Base-by-base conservation (phyloP, 1,140 invertebrate species). In the Platyscapa corneri region DNA sequence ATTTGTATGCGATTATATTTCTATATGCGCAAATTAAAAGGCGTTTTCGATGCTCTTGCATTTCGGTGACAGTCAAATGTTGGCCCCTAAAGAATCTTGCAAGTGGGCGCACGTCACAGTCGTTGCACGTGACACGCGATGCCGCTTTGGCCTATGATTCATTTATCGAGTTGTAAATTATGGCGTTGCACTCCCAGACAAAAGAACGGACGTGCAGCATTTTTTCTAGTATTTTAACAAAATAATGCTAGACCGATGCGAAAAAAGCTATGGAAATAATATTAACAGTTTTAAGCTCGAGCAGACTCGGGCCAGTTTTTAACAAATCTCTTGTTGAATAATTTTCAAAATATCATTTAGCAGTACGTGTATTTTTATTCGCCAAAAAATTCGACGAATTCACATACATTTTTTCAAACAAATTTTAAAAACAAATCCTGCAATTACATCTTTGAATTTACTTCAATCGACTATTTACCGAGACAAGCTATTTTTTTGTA, bases 31-130 rank as follows among this genome's bases (percentile, higher is more conserved):
- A 46, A 80, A 65, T 60, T 65, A 80, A 67, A 39, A 80, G 37
- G 56, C 37, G 2, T 67, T 80, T 80, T 65, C 3, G 8, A 27
- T 37, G 34, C 56, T 39, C 23, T 79, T 39, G 56, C 23, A 64
- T 79, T 34, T 39, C 23, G 32, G 14, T 32, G 14, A 14, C 34
- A 80, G 37, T 60, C 20, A 80, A 65, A 60, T 65, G 65, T 65
- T 65, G 65, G 10, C 60, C 77, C 75, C 46, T 76, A 53, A 76
- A 76, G 88, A 85, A 88, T 89, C 90, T 86, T 82, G 85, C 81
- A 88, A 89, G 86, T 89, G 86, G 86, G 85, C 0, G 16, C 30
- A 32, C 5, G 12, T 7, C 42, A 5, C n/a, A 37, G 46, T 8
- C 20, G 46, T 53, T 76, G 42, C 46, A 34, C 10, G 74, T 53